These are phyloP conservation scores for Emydoidea blandingii DNA, from an alignment of 2,797 vertebrate genomes.

Conservation along the genomic window DNA sequence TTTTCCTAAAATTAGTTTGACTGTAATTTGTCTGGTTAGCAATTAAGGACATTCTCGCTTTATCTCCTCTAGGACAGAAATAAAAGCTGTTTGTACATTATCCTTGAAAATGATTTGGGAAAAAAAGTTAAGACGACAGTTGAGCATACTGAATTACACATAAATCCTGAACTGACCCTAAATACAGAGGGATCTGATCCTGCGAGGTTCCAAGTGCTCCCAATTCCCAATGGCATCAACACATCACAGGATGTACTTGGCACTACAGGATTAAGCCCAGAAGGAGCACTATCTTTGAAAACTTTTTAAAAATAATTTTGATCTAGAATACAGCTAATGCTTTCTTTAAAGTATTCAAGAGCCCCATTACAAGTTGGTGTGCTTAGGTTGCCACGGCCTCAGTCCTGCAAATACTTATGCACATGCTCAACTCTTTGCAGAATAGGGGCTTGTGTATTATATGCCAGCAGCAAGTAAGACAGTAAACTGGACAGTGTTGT, in stretches of 20 bases:
- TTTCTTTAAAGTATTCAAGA: neutral
- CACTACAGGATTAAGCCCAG: neutral
- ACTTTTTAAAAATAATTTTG: rapidly evolving
- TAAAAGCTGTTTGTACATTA: neutral
- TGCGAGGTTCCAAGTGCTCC: neutral
- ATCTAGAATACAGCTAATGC: neutral
- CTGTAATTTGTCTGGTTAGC: neutral
- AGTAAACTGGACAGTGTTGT: neutral
- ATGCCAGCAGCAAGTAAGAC: neutral
- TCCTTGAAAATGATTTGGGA: neutral
- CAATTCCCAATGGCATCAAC: neutral
- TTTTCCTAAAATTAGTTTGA: neutral
- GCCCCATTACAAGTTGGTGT: neutral
- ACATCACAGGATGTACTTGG: neutral
- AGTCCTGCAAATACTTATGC: neutral
- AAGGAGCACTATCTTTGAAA: neutral
- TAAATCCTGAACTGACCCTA: neutral
- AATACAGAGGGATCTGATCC: neutral
- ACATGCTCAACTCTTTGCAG: neutral
- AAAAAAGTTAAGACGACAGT: neutral
- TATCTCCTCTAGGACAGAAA: neutral
- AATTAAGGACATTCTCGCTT: neutral
- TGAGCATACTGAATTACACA: neutral
- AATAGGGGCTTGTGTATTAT: neutral
- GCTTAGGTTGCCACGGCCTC: neutral